Base-by-base conservation (phyloP, 2,888 invertebrate species). In the Nomada goodeniana region DNA sequence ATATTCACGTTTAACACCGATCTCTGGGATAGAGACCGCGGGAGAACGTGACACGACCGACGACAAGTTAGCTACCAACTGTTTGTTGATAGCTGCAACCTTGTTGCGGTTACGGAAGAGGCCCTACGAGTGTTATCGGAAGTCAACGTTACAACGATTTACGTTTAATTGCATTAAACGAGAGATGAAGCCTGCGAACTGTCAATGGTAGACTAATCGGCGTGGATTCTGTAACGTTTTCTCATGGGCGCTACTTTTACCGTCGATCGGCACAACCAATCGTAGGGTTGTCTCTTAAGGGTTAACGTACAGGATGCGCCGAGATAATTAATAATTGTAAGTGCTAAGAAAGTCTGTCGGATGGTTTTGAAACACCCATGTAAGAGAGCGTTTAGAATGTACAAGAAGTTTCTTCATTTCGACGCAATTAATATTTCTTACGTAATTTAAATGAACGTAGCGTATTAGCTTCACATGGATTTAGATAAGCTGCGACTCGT, bases 1-100 rank as follows among this genome's bases (percentile, higher is more conserved):
- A 53, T 47, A 20, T 53, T 20, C 60, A 13, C 13, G n/a, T 11
- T 5, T 2, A 18, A 52, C 42, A 2, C n/a, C 13, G 15, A 50
- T 18, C 7, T 57, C 20, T 18, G 53, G 26, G 20, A 60, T 53
- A 20, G 47, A 26, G 52, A 75, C 52, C 29, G 60, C 23, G n/a
- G 52, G 15, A 4, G 23, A 73, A 57, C 11, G 42, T 60, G 23
- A 53, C 26, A 42, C 26, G 52, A 59, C 9, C 36, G 55, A 2
- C 42, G 44, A 53, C 50, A 18, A 18, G 20, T 18, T 52, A 20
- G 15, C 18, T 44, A 11, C n/a, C 15, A 29, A 53, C 50, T 69
- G 68, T 79, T 68, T 72, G 80, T 80, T 80, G 80, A 80, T 63
- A 50, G 26, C 50, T 72, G 67, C 79, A 79, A 72, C 63, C 72